phyloP scores from a whole-genome alignment of 2,113 vertebrate species.

The Urocolius indicus region DNA sequence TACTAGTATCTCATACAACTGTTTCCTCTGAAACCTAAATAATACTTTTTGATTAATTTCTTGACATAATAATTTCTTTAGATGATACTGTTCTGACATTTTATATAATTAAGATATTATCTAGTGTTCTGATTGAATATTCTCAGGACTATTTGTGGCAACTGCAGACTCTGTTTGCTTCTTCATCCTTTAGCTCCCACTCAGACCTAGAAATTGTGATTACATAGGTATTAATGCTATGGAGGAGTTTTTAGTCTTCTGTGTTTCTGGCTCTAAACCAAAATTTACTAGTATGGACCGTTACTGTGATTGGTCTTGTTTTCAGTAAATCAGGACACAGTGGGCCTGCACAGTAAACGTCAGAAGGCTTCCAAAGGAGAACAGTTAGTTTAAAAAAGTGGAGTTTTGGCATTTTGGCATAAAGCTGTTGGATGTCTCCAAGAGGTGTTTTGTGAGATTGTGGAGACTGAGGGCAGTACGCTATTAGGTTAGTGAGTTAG shows the following conservation, averaged over 20 bases:
- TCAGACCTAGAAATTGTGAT: not conserved
- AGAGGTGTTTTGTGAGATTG: not conserved
- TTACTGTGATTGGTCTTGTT: not conserved
- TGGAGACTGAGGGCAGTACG: not conserved
- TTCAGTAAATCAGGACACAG: not conserved
- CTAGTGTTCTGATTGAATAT: not conserved
- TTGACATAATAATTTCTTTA: not conserved
- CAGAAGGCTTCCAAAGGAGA: not conserved
- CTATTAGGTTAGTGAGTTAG: not conserved
- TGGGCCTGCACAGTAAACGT: not conserved
- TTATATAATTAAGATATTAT: not conserved
- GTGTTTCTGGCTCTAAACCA: not conserved
- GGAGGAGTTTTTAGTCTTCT: not conserved
- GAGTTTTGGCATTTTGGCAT: not conserved
- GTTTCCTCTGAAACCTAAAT: not conserved
- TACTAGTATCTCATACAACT: not conserved
- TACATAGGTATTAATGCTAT: not conserved
- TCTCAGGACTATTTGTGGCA: not conserved
- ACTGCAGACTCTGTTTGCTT: not conserved
- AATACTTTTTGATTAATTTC: not conserved
- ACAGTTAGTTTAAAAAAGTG: not conserved
- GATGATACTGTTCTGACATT: not conserved
- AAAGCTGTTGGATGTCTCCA: not conserved
- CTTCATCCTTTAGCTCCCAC: not conserved
- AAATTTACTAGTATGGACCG: not conserved